Conservation (phyloP, 1,140 invertebrate species). For the Drosophila sulfurigaster region DNA sequence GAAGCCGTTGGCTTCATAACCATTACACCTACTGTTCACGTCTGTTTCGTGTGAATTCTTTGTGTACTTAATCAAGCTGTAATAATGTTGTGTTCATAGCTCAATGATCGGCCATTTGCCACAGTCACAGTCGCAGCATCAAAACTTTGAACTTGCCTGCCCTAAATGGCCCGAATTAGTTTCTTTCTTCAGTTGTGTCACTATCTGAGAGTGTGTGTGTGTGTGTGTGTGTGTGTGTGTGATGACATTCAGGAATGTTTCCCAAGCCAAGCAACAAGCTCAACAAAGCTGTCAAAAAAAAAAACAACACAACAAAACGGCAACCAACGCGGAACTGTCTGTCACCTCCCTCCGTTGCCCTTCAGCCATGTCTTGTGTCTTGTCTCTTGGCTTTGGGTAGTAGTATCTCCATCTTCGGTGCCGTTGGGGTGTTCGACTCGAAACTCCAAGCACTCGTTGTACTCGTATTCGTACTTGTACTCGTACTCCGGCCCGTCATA, state of each 20-base stretch:
- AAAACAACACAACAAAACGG: slow-evolving; percentile 29
- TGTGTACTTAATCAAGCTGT: slow-evolving; percentile 46
- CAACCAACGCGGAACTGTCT: slow-evolving; percentile 47
- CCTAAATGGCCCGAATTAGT: slow-evolving; percentile 56
- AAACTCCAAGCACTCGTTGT: slow-evolving; percentile 38
- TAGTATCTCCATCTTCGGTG: slow-evolving; percentile 54
- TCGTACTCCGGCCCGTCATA: slow-evolving; percentile 34
- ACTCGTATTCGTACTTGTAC: slow-evolving; percentile 18
- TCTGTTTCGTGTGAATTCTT: slow-evolving; percentile 30
- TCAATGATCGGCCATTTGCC: slow-evolving; percentile 37
- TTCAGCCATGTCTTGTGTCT: slow-evolving; percentile 31
- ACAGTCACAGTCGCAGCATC: slow-evolving; percentile 19
- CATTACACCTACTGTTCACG: slow-evolving; percentile 8
- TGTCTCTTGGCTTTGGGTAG: slow-evolving; percentile 9
- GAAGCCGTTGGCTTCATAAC: not conserved
- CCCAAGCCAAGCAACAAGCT: slow-evolving; percentile 48
- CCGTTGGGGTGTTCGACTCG: slow-evolving; percentile 25
- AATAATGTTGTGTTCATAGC: slow-evolving; percentile 39
- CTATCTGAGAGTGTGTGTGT: not conserved
- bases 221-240: slow-evolving; percentile 20
- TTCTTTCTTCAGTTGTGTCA: slow-evolving; percentile 26
- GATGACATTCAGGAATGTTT: slow-evolving; percentile 59
- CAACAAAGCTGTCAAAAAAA: slow-evolving; percentile 62
- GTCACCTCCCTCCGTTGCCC: not conserved
- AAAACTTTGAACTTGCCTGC: slow-evolving; percentile 51